A percentile compares a stretch with the other conserved stretches of the same genome.
These are phyloP conservation scores for Anser brachyrhynchus DNA, from an alignment of 2,113 vertebrate species.

Conservation along the genomic window DNA sequence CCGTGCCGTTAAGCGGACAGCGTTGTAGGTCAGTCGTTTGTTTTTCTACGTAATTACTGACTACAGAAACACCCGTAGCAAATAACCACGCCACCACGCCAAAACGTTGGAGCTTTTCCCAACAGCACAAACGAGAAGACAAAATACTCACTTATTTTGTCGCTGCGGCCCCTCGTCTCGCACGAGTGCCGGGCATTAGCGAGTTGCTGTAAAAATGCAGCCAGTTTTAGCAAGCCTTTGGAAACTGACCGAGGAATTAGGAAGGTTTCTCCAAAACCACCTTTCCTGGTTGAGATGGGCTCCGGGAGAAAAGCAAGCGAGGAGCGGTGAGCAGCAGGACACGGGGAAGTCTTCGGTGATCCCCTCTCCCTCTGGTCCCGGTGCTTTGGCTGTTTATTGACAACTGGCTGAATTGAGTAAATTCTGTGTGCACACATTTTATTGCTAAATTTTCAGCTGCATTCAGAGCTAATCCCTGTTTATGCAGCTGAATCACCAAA, in stretches of 20 bases:
- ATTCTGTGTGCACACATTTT: conserved; percentile 24
- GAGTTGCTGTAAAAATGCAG: neutral
- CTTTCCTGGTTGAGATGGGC: neutral
- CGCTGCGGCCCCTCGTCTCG: neutral
- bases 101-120: conserved; percentile 53
- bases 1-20: neutral
- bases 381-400: conserved; percentile 21
- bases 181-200: neutral
- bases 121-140: conserved; percentile 59
- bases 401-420: conserved; percentile 26
- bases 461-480: conserved; percentile 72
- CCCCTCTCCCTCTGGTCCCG: neutral
- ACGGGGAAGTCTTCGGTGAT: neutral
- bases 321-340: neutral
- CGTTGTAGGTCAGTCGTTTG: neutral
- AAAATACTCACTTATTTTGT: neutral
- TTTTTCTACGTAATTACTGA: neutral
- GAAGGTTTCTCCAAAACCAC: neutral
- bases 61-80: neutral
- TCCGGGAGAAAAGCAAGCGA: no score
- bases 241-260: neutral
- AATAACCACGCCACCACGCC: neutral
- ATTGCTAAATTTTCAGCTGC: conserved; percentile 55
- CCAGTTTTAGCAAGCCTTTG: neutral
- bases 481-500: conserved; percentile 68